phyloP scores from a whole-genome alignment of 2,888 invertebrate species.

The Atethmia centrago region DNA sequence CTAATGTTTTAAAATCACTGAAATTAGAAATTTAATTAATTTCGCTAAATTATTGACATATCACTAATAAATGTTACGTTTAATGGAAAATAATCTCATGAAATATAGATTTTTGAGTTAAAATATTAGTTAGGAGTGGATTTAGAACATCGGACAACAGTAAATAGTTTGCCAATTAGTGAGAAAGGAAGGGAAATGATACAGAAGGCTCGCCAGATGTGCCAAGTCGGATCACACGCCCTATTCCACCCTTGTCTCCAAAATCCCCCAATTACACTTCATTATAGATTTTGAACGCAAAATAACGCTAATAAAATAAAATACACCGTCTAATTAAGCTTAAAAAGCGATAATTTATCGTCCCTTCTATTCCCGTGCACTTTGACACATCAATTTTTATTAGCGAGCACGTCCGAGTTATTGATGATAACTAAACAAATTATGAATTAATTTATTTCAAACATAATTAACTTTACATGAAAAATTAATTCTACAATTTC shows the following conservation, averaged over 20 bases:
- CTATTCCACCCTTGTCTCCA: constrained; percentile 62
- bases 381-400: constrained; percentile 85
- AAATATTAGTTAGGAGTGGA: neutral
- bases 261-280: constrained; percentile 44
- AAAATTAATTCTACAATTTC: constrained; percentile 78
- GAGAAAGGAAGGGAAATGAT: constrained; percentile 75
- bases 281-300: constrained; percentile 50
- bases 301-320: constrained; percentile 67
- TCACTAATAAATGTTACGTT: constrained; percentile 7
- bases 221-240: constrained; percentile 77
- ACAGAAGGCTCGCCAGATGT: constrained; percentile 80
- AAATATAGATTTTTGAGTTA: constrained; percentile 13
- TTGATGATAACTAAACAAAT: constrained; percentile 33
- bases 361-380: constrained; percentile 80
- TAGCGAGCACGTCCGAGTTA: constrained; percentile 58
- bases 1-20: constrained; percentile 48
- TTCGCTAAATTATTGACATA: constrained; percentile 16
- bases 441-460: constrained; percentile 57
- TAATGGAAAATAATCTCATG: constrained; percentile 31
- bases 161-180: constrained; percentile 74
- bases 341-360: constrained; percentile 80
- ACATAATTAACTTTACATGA: constrained; percentile 67
- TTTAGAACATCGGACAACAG: constrained; percentile 42
- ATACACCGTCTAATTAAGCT: constrained; percentile 72
- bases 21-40: constrained; percentile 41